Evolutionary conservation across 2,888 invertebrate species (phyloP).

Genomic region (Aspidiotus rigidus): DNA sequence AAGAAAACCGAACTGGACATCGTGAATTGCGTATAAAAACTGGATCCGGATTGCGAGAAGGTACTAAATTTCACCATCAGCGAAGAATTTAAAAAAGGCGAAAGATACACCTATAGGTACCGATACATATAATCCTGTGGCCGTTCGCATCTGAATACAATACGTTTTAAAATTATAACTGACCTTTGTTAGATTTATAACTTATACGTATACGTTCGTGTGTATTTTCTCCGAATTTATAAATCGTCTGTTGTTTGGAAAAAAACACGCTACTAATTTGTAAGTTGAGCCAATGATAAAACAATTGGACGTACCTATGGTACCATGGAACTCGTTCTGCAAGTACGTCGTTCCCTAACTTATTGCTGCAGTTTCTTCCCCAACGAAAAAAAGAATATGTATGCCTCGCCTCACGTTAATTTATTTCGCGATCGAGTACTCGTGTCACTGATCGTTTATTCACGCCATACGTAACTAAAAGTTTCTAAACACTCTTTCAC

Average conservation of each 20-base stretch:
- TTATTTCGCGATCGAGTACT: too few species aligned
- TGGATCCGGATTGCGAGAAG: conserved; percentile 17
- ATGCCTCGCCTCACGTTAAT: too few species aligned
- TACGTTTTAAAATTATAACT: conserved; percentile 29
- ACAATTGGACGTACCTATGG: conserved; percentile 13
- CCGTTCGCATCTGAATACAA: conserved; percentile 28
- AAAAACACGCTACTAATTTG: conserved; percentile 13
- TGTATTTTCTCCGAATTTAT: conserved; percentile 29
- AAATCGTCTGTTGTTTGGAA: conserved; percentile 17
- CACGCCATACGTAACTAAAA: too few species aligned
- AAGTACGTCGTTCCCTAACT: not conserved
- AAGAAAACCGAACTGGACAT: conserved; percentile 22
- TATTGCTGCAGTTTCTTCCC: too few species aligned
- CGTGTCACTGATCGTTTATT: too few species aligned
- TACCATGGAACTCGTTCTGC: not conserved
- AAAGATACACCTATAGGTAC: conserved; percentile 16
- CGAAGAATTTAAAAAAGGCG: conserved; percentile 23
- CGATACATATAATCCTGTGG: conserved; percentile 13
- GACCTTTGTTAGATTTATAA: conserved; percentile 30
- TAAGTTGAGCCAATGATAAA: conserved; percentile 15
- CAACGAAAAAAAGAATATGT: too few species aligned
- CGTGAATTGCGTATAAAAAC: conserved; percentile 23
- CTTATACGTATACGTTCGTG: not conserved
- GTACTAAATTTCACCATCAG: conserved; percentile 10
- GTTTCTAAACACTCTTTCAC: too few species aligned